Percentiles rank a stretch among this genome's conserved stretches.
Evolutionary conservation across 1,140 invertebrate genomes (phyloP).

Genomic region (Pseudachorutes palmiensis): DNA sequence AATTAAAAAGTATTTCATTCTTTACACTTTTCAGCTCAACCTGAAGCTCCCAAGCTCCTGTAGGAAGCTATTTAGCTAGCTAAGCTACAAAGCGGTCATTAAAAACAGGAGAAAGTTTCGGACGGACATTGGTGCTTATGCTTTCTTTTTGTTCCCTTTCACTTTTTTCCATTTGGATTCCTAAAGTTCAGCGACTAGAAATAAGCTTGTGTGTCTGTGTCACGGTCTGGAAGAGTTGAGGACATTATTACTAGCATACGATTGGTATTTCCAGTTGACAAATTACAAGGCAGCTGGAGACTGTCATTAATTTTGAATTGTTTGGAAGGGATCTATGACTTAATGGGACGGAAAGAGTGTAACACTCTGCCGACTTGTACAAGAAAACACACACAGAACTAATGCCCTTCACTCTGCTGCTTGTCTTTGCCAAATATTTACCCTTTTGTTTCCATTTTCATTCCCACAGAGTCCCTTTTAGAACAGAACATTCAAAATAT

Average conservation of each 20-base stretch:
- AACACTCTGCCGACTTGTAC: too few relatives aligned
- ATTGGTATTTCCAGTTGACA: not conserved
- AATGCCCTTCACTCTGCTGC: not conserved
- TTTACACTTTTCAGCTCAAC: not conserved
- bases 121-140: not conserved
- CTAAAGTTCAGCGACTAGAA: not conserved
- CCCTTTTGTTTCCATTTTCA: constrained; percentile 2
- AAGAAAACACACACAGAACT: not conserved
- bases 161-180: too few relatives aligned
- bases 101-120: not conserved
- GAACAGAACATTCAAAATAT: too few relatives aligned
- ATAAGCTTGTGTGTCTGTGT: not conserved
- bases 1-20: not conserved
- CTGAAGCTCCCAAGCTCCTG: not conserved
- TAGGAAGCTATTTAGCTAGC: not conserved
- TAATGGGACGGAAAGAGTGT: not conserved
- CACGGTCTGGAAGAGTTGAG: not conserved
- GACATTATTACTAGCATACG: not conserved
- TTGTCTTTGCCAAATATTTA: constrained; percentile 7
- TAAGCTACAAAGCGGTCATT: not conserved
- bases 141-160: too few relatives aligned
- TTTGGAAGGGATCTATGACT: not conserved
- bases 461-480: not conserved
- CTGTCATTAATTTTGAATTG: constrained; percentile 3
- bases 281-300: not conserved